Percentiles rank a stretch among this genome's conserved stretches.
phyloP scores from a whole-genome alignment of 2,113 vertebrate species.

The Centropus unirufus region DNA sequence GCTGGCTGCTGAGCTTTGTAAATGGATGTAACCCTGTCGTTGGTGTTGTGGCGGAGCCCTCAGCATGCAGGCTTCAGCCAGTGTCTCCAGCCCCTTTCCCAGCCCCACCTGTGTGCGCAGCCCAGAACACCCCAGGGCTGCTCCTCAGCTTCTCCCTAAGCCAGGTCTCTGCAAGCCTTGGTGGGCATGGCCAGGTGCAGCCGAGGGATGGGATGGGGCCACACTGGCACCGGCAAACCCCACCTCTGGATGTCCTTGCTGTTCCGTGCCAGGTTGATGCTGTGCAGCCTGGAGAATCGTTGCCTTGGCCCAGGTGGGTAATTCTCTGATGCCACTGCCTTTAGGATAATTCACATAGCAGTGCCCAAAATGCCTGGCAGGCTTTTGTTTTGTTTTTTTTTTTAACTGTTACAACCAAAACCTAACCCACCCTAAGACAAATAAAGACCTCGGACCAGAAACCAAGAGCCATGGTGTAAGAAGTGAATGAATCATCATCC shows the following conservation, averaged over 20 bases:
- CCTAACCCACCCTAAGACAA: not conserved
- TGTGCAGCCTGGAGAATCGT: not conserved
- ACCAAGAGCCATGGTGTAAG: not conserved
- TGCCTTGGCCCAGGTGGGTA: not conserved
- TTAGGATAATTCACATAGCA: not conserved
- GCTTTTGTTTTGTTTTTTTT: not conserved
- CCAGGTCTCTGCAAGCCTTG: not conserved
- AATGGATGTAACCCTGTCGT: not conserved
- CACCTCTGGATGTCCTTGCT: rapidly evolving
- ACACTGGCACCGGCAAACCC: not conserved
- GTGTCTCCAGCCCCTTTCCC: not conserved
- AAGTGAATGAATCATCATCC: not conserved
- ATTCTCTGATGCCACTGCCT: not conserved
- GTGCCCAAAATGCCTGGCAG: conserved; percentile 17
- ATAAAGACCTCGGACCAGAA: conserved; percentile 65
- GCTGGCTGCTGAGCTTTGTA: conserved; percentile 11
- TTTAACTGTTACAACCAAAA: not conserved
- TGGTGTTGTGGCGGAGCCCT: not conserved
- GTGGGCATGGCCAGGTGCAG: not conserved
- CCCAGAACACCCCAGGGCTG: not conserved
- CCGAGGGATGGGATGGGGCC: not conserved
- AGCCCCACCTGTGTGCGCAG: not conserved
- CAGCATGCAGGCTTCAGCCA: conserved; percentile 64
- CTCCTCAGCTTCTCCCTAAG: conserved; percentile 7
- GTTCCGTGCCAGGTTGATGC: rapidly evolving